Evolutionary conservation across 64 coral and sea anemone genomes (phyloP), one percentile per base, ranked within the genome.

Genomic region (Actinia tenebrosa): DNA sequence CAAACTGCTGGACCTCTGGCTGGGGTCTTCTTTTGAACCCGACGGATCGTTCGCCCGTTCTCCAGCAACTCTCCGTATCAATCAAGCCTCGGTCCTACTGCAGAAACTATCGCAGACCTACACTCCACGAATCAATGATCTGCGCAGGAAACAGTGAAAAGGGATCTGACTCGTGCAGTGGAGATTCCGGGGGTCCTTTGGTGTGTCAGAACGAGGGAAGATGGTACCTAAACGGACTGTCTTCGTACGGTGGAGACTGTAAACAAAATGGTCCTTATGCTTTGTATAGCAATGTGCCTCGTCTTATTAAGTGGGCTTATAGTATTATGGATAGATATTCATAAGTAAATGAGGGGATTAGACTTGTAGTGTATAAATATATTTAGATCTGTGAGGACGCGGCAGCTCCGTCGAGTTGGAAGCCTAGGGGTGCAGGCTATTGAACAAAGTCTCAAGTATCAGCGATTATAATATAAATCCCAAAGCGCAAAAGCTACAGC

Each of bases 311-410:
- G 14, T 85, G 83, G 83, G 30, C 25, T 85, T 81, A 81, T 53
- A 50, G 79, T 20, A 81, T 81, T 22, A 81, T 81, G 79, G 50
- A 81, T 45, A 81, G 79, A 81, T 81, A 81, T 23, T 81, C 69
- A 75, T 75, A 75, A 75, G 69, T 37, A 7, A 0, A 75, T 75
- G 1, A 75, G 2, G 69, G 69, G 69, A 75, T 75, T 25, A 75
- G 27, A 43, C 25, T 75, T 30, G n/a, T 43, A 75, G 69, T 30
- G 4, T 4, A 5, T 4, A 4, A 10, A 23, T 75, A 75, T 75
- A 75, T 75, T 30, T 75, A 75, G 69, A 37, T 27, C 22, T 27
- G 6, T 71, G 30, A 37, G 30, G 30, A 14, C 26, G 3, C 63
- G 18, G 63, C 63, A 66, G 6, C 63, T 66, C 20, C 20, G 63